Evolutionary conservation across 2,888 invertebrate genomes (phyloP).

Genomic region (Cephus rjabovi): DNA sequence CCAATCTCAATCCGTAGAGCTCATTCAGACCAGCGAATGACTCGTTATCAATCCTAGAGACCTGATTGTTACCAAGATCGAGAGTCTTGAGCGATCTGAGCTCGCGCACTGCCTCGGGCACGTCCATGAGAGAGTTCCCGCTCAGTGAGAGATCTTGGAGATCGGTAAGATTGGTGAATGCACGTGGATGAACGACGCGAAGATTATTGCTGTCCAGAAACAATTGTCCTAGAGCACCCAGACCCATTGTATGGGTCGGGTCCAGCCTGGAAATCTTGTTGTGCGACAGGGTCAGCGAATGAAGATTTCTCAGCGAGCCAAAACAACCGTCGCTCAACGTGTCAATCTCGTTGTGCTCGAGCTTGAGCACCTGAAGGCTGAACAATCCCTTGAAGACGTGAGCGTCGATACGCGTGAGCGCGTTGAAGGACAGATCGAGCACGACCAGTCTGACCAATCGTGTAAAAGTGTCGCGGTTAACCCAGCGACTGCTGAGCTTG

Average conservation of each 20-base stretch:
- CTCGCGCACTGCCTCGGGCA: slow-evolving; percentile 78
- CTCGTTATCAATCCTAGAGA: slow-evolving; percentile 77
- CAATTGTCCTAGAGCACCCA: slow-evolving; percentile 79
- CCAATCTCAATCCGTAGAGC: slow-evolving; percentile 80
- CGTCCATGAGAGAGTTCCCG: slow-evolving; percentile 77
- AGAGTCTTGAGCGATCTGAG: slow-evolving; percentile 79
- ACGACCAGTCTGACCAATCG: slow-evolving; percentile 80
- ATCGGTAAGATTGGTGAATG: slow-evolving; percentile 83
- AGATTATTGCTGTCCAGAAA: slow-evolving; percentile 82
- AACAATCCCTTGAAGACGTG: slow-evolving; percentile 80
- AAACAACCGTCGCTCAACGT: slow-evolving; percentile 81
- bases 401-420: slow-evolving; percentile 77
- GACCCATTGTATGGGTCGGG: slow-evolving; percentile 77
- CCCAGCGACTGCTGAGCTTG: slow-evolving; percentile 82
- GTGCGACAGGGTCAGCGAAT: slow-evolving; percentile 79
- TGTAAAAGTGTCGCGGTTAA: slow-evolving; percentile 82
- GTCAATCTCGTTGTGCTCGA: slow-evolving; percentile 79
- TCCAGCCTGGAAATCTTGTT: slow-evolving; percentile 79
- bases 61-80: slow-evolving; percentile 85
- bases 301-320: slow-evolving; percentile 80
- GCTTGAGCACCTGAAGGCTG: slow-evolving; percentile 79
- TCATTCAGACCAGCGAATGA: slow-evolving; percentile 81
- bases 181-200: slow-evolving; percentile 75
- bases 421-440: slow-evolving; percentile 80
- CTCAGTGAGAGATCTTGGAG: slow-evolving; percentile 82